A percentile compares a stretch with the other conserved stretches of the same genome.
Conservation (phyloP, 2,888 invertebrate species). For the Sepioteuthis lessoniana region DNA sequence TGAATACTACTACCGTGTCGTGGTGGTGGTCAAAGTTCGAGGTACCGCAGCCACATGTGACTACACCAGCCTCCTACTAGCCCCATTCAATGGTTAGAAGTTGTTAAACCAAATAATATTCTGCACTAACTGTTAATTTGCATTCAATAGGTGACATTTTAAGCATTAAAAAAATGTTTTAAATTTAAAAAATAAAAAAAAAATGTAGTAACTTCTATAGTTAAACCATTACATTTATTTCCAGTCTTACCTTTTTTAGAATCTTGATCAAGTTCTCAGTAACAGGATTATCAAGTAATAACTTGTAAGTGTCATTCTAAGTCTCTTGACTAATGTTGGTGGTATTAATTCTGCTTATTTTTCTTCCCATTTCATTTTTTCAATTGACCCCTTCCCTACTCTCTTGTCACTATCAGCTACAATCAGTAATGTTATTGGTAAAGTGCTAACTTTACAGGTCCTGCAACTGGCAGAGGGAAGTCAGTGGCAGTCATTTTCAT, state of each 20-base stretch:
- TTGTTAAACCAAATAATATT: conserved; percentile 48
- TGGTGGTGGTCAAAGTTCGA: conserved; percentile 64
- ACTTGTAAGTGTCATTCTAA: conserved; percentile 40
- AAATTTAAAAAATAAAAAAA: too few species aligned
- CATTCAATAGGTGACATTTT: conserved; percentile 44
- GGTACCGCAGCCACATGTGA: conserved; percentile 60
- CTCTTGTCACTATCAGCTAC: neutral
- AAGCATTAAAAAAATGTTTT: neutral
- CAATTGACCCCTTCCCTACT: neutral
- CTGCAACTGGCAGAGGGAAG: conserved; percentile 43
- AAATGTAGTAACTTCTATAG: neutral
- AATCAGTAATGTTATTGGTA: conserved; percentile 44
- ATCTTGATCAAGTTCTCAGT: conserved; percentile 42
- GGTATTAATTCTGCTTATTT: conserved; percentile 35
- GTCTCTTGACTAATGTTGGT: conserved; percentile 42
- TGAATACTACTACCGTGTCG: conserved; percentile 57
- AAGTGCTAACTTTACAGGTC: conserved; percentile 43
- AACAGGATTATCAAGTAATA: conserved; percentile 43
- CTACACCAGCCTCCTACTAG: conserved; percentile 49
- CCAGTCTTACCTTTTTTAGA: neutral
- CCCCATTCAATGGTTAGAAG: conserved; percentile 49
- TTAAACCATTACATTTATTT: neutral
- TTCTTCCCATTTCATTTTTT: conserved; percentile 41
- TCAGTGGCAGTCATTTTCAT: conserved; percentile 48
- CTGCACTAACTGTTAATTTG: conserved; percentile 47